Conservation (phyloP, 2,113 vertebrate species). For the Gopherus evgoodei region DNA sequence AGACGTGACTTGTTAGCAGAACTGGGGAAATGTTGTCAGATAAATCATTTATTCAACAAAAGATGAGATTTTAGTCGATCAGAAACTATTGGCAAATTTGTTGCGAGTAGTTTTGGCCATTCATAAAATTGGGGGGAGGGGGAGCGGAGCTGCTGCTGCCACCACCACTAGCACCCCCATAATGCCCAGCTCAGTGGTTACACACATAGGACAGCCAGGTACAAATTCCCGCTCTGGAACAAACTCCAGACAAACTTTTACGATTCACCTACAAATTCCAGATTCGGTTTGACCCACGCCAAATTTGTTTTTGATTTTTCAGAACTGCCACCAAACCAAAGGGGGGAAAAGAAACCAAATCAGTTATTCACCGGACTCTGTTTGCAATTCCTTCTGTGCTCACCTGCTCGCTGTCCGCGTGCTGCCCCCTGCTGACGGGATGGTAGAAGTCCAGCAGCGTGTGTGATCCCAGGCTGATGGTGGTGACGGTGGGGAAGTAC, state of each 20-base stretch:
- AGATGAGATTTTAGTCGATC: too few species aligned
- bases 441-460: slow-evolving; percentile 89
- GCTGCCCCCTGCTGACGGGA: slow-evolving; percentile 69
- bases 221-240: not conserved
- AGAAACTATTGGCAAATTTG: too few species aligned
- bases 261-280: not conserved
- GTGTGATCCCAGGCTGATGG: slow-evolving; percentile 91
- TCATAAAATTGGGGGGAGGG: too few species aligned
- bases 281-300: not conserved
- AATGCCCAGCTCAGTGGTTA: too few species aligned
- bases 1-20: too few species aligned
- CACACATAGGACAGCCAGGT: not conserved
- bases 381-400: not conserved
- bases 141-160: too few species aligned
- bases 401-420: slow-evolving; percentile 57
- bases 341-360: too few species aligned
- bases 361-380: too few species aligned
- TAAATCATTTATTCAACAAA: too few species aligned
- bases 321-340: not conserved
- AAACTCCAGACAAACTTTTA: not conserved
- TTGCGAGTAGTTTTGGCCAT: too few species aligned
- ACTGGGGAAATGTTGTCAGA: too few species aligned
- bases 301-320: not conserved
- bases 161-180: too few species aligned
- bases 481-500: slow-evolving; percentile 91